Conservation (phyloP, 2,888 invertebrate genomes). For the Folsomia manolachei region DNA sequence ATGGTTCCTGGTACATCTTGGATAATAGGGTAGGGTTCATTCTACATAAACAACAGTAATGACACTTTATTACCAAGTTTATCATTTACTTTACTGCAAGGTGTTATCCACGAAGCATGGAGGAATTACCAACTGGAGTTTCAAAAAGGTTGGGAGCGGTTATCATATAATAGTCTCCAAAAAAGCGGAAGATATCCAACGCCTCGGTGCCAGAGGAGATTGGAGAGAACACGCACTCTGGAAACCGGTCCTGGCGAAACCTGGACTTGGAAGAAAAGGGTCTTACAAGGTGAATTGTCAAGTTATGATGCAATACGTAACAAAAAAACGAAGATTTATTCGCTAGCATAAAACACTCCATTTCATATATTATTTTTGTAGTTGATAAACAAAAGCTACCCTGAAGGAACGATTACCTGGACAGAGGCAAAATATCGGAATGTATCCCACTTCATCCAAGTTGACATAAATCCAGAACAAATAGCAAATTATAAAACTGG, state of each 20-base stretch:
- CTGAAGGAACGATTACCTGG: slow-evolving; percentile 9
- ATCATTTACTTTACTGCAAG: neutral
- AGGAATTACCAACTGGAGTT: neutral
- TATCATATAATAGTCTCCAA: neutral
- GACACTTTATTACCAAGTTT: too few species aligned
- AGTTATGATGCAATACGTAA: too few species aligned
- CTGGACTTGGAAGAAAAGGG: neutral
- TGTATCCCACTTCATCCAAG: slow-evolving; percentile 7
- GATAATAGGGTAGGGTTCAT: neutral
- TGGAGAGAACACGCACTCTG: neutral
- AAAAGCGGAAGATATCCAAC: neutral
- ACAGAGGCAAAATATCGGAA: neutral
- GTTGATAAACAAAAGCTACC: neutral
- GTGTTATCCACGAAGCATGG: neutral
- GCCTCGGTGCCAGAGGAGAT: neutral
- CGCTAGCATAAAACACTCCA: too few species aligned
- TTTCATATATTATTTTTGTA: too few species aligned
- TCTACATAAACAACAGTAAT: too few species aligned
- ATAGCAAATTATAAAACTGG: neutral
- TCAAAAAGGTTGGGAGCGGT: neutral
- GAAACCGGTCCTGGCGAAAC: neutral
- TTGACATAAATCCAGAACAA: neutral
- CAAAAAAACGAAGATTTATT: too few species aligned
- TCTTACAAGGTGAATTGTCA: neutral
- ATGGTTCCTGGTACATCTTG: neutral